Percentiles rank a stretch among this genome's conserved stretches.
Conservation (phyloP, 2,113 vertebrate species). For the Romanogobio albipinnatus region DNA sequence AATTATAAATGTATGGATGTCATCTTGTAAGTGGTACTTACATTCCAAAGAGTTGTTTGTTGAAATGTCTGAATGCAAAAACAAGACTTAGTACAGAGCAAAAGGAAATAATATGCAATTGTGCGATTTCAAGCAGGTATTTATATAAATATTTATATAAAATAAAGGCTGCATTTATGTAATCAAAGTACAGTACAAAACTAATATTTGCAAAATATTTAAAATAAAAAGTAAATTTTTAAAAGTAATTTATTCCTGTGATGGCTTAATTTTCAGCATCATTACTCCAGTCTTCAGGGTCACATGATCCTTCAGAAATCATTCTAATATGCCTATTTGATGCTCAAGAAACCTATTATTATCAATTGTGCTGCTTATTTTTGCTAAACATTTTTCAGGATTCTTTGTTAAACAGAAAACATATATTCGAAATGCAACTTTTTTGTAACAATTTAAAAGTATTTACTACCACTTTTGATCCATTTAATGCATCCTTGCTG, state of each 20-base stretch:
- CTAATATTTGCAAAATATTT: not conserved
- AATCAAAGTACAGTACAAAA: not conserved
- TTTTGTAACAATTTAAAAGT: no score
- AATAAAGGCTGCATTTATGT: not conserved
- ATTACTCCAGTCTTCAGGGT: not conserved
- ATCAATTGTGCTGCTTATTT: not conserved
- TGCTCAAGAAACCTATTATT: not conserved
- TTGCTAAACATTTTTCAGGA: not conserved
- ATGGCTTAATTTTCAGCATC: not conserved
- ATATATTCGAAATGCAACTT: not conserved
- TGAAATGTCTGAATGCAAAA: slow-evolving; percentile 83
- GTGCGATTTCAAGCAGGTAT: not conserved
- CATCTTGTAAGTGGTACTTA: slow-evolving; percentile 76
- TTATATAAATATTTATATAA: no score
- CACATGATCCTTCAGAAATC: not conserved
- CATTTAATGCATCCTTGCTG: not conserved
- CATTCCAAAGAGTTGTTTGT: slow-evolving; percentile 86
- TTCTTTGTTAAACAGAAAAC: not conserved
- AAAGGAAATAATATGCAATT: not conserved
- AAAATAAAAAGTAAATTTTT: not conserved
- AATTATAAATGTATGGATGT: not conserved
- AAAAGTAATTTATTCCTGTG: not conserved
- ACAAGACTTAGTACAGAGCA: not conserved
- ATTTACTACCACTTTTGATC: not conserved
- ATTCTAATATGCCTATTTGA: not conserved